Evolutionary conservation across 2,113 vertebrate genomes (phyloP), one percentile per base, ranked within the genome.

Genomic region (Amazona guildingii): DNA sequence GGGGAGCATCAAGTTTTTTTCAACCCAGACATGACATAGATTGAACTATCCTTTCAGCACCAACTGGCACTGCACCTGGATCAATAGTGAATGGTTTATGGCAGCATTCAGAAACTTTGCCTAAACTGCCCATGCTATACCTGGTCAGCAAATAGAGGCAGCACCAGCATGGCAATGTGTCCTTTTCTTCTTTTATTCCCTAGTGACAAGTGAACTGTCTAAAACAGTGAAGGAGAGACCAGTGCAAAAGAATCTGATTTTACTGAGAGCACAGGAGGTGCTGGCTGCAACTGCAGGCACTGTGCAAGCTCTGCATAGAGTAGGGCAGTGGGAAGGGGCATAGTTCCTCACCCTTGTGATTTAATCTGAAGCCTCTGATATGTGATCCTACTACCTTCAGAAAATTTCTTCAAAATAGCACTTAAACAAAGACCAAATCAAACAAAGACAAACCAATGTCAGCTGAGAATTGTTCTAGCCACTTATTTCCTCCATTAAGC

Each of bases 151-250:
- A 17, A 31, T 6, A 72, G 43, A 54, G 17, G 17, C 19, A 93
- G n/a, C 44, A 74, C 25, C 9, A 0, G 0, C 1, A 1, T 15
- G 44, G 19, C 10, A 28, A 12, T 10, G 10, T 49, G 16, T 5
- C 15, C 5, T 86, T 70, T 31, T 72, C 20, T 61, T 39, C 16
- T 23, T 49, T 80, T 37, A 6, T 49, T 78, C 44, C 37, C 69
- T 35, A 51, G 9, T 10, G 33, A 29, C 25, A 78, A 81, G 17
- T 0, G 9, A 73, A 80, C 44, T 20, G 9, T 24, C 51, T 63
- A 20, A 70, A 75, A 68, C 4, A 35, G 35, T 2, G 1, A 51
- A 78, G 48, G 29, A 86, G 27, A 78, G 17, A 39, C n/a, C 9
- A 7, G 8, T 37, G 41, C 25, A 39, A 69, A 57, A 39, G 0